Evolutionary conservation across 2,888 invertebrate species (phyloP), one percentile per base, ranked within the genome.

Genomic region (Xestia c-nigrum): DNA sequence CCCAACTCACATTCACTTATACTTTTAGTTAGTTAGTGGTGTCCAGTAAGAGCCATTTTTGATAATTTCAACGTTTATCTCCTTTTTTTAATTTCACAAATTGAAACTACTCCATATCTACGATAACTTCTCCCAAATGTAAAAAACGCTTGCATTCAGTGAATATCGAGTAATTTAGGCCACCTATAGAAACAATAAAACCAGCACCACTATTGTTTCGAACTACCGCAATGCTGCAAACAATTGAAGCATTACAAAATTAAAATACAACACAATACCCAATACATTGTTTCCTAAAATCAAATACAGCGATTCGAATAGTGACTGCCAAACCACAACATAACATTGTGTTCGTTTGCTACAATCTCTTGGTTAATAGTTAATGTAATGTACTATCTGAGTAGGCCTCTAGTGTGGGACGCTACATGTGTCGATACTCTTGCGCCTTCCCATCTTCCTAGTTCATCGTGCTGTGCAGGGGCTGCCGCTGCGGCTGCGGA

Each of bases 211-310:
- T 61, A 78, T 79, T 81, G 57, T 79, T 55, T 64, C 24, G 68
- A 79, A 81, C 68, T 46, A 76, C 68, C 68, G 77, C 76, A 85
- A 47, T 81, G 59, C 74, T 24, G 46, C 65, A 78, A 81, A 78
- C 52, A 47, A 24, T 74, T 74, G 47, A 83, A 73, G 65, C 70
- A 73, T 71, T 81, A 38, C 47, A 83, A 78, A 59, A 81, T 81
- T 81, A 65, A 81, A 73, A 84, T 59, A 67, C 40, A 83, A 67
- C 63, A 81, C 74, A 80, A 64, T 79, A 79, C 47, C 59, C 70
- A 68, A 79, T 80, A 84, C 80, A 72, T 75, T 80, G 80, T 84
- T 70, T 72, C 64, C 71, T 68, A 74, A 72, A 80, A 82, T 74
- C 84, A 74, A 82, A 82, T 24, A 71, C 31, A 79, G 52, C 38